Percentiles rank a stretch among this genome's conserved stretches.
phyloP scores from a whole-genome alignment of 2,888 invertebrate species.

The Tetrapedia diversipes region DNA sequence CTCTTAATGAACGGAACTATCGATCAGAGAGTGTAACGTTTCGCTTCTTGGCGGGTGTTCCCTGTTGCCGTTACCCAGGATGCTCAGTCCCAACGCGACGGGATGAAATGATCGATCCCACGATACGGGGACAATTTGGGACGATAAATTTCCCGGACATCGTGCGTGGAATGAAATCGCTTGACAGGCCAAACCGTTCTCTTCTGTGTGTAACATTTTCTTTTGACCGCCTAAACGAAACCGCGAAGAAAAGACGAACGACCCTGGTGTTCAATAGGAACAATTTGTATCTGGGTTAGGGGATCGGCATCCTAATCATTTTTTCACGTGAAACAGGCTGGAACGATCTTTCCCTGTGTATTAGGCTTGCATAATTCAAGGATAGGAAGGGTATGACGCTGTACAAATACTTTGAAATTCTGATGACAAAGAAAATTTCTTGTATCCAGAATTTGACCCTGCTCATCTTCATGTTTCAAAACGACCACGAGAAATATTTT shows the following conservation, averaged over 20 bases:
- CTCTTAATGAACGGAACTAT: constrained; percentile 27
- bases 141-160: not conserved
- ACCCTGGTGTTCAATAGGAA: not conserved
- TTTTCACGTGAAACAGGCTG: not conserved
- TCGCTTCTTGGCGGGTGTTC: not conserved
- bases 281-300: not conserved
- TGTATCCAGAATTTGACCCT: too few relatives aligned
- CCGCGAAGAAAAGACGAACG: not conserved
- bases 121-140: not conserved
- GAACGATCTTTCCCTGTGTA: not conserved
- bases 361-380: too few relatives aligned
- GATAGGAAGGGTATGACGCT: too few relatives aligned
- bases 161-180: not conserved
- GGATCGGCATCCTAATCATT: not conserved
- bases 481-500: too few relatives aligned
- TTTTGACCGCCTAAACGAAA: not conserved
- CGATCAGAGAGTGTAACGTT: not conserved
- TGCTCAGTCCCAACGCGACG: not conserved
- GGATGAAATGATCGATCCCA: constrained; percentile 11
- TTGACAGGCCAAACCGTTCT: not conserved
- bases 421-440: too few relatives aligned
- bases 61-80: not conserved
- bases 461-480: too few relatives aligned
- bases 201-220: too few relatives aligned
- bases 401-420: too few relatives aligned